phyloP scores from a whole-genome alignment of 2,888 invertebrate genomes.

The Cryptus armator region DNA sequence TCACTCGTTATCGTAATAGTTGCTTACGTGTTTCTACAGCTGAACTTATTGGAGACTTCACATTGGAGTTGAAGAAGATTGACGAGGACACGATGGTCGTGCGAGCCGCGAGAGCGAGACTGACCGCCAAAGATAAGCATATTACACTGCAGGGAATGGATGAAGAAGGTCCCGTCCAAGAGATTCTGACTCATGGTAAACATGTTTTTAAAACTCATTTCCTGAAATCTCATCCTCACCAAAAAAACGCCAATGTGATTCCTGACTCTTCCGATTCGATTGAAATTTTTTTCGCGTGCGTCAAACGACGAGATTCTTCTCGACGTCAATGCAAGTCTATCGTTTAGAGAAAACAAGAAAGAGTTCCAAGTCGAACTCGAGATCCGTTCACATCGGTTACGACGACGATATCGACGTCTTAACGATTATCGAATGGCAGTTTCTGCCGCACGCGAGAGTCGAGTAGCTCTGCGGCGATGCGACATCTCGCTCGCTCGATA shows the following conservation, averaged over 20 bases:
- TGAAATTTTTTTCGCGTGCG: too few relatives aligned
- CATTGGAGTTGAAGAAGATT: conserved; percentile 81
- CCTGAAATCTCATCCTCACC: too few relatives aligned
- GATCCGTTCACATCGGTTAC: too few relatives aligned
- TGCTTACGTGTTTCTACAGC: conserved; percentile 71
- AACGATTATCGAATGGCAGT: conserved; percentile 46
- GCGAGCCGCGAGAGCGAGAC: conserved; percentile 81
- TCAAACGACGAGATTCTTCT: too few relatives aligned
- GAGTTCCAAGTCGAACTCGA: too few relatives aligned
- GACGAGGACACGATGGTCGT: conserved; percentile 79
- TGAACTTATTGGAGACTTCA: conserved; percentile 81
- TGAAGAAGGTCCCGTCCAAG: conserved; percentile 79
- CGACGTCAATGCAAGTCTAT: too few relatives aligned
- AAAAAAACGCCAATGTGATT: too few relatives aligned
- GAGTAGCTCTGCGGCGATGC: background rate
- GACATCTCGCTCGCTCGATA: conserved; percentile 24
- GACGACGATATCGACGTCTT: too few relatives aligned
- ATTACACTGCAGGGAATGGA: conserved; percentile 81
- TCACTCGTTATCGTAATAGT: conserved; percentile 28
- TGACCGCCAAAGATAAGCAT: conserved; percentile 75
- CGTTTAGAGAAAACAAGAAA: too few relatives aligned
- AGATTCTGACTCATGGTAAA: conserved; percentile 80
- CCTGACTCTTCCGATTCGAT: too few relatives aligned
- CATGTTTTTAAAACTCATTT: background rate
- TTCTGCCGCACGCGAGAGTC: conserved; percentile 2